Conservation (phyloP, 2,113 vertebrate genomes). For the Cryptotis parvus region DNA sequence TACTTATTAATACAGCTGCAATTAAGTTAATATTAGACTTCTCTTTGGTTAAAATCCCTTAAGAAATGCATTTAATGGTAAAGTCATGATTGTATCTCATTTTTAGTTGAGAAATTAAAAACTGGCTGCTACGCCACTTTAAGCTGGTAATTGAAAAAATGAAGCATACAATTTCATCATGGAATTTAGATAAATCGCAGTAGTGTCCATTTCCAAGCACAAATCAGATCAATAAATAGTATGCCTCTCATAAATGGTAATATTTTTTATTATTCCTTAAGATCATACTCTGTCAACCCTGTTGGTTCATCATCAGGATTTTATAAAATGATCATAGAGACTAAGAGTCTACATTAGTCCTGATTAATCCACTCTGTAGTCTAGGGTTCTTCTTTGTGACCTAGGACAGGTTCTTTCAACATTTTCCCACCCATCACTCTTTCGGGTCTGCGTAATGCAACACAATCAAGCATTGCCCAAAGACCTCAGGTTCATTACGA, state of each 20-base stretch:
- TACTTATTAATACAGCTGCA: slow-evolving; percentile 57
- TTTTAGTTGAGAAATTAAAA: slow-evolving; percentile 66
- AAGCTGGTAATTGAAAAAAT: slow-evolving; percentile 64
- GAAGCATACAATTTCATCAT: slow-evolving; percentile 36
- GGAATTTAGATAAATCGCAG: slow-evolving; percentile 47
- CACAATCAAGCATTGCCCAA: too few relatives aligned
- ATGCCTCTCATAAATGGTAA: not conserved
- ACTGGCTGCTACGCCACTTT: slow-evolving; percentile 25
- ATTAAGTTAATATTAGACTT: slow-evolving; percentile 62
- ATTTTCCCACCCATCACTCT: too few relatives aligned
- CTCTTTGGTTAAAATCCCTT: slow-evolving; percentile 48
- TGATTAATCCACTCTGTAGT: not conserved
- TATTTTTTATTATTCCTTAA: not conserved
- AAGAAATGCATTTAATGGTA: slow-evolving; percentile 56
- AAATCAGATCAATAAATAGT: slow-evolving; percentile 22
- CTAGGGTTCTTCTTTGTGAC: not conserved
- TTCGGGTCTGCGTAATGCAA: too few relatives aligned
- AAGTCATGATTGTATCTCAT: slow-evolving; percentile 55
- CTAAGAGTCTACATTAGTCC: not conserved
- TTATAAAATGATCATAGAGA: not conserved
- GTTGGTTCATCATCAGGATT: not conserved
- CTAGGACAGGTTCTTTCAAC: too few relatives aligned
- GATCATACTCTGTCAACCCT: not conserved
- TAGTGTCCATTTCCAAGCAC: not conserved
- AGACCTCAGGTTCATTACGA: too few relatives aligned